phyloP scores from a whole-genome alignment of 2,113 vertebrate species.

The Tor tambroides region DNA sequence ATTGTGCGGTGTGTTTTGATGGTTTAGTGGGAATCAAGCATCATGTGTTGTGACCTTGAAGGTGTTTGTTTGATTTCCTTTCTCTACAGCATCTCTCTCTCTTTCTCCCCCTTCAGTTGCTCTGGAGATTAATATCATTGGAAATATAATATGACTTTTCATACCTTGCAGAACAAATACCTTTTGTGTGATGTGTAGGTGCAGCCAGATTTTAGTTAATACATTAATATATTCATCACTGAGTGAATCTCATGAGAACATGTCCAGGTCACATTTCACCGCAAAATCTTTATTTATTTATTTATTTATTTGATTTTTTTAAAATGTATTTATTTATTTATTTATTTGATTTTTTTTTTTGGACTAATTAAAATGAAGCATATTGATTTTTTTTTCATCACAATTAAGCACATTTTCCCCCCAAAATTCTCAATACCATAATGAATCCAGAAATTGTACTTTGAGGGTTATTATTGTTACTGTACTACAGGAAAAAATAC shows the following conservation, averaged over 20 bases:
- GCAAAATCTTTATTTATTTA: no score
- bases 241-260: neutral
- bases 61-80: slow-evolving; percentile 10
- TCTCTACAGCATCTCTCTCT: slow-evolving; percentile 12
- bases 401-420: no score
- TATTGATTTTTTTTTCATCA: no score
- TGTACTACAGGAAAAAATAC: no score
- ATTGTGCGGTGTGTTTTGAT: neutral
- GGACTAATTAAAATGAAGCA: no score
- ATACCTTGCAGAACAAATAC: neutral
- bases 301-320: no score
- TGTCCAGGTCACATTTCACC: neutral
- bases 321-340: no score
- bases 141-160: neutral
- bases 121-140: slow-evolving; percentile 5
- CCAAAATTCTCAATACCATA: neutral
- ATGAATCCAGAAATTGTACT: neutral
- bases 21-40: neutral
- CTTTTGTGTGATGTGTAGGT: neutral
- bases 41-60: slow-evolving; percentile 52
- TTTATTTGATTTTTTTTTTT: no score
- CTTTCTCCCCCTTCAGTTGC: neutral
- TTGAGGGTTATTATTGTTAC: neutral
- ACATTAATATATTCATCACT: neutral
- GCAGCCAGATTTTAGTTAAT: neutral